Percentiles rank a stretch among this genome's conserved stretches.
These are phyloP conservation scores for Lacerta bilineata DNA, from an alignment of 2,797 vertebrate genomes.

Conservation along the genomic window DNA sequence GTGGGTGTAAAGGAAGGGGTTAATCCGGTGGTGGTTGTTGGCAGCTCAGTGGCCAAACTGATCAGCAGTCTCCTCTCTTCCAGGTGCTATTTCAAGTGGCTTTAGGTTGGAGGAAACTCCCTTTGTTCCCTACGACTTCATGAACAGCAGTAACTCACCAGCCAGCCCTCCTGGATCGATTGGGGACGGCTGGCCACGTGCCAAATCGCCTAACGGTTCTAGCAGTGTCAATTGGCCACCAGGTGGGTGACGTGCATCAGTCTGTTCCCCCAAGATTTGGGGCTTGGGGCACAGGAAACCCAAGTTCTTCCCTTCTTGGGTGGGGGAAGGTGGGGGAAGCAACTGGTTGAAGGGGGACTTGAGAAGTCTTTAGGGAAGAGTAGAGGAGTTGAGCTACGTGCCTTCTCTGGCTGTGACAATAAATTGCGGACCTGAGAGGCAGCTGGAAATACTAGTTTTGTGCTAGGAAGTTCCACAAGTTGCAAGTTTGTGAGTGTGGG, in stretches of 20 bases:
- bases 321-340: no score
- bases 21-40: neutral
- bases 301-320: neutral
- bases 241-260: conserved; percentile 79
- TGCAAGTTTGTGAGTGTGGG: neutral
- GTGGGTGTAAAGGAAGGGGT: neutral
- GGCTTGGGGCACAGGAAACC: accelerated
- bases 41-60: no score
- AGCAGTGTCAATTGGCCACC: conserved; percentile 98
- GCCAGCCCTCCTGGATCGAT: conserved; percentile 97
- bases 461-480: accelerated
- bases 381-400: neutral
- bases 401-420: neutral
- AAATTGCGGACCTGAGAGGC: neutral
- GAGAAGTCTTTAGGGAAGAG: neutral
- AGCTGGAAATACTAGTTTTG: neutral
- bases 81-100: conserved; percentile 99
- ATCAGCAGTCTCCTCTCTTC: neutral
- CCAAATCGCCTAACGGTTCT: conserved; percentile 98
- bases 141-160: conserved; percentile 93
- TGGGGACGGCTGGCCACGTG: conserved; percentile 99
- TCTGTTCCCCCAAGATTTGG: no score
- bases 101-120: conserved; percentile 97
- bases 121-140: conserved; percentile 93
- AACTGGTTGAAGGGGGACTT: neutral